phyloP scores from a whole-genome alignment of 53 echinoderm and acorn worm species.

The Pentamera pediparva region DNA sequence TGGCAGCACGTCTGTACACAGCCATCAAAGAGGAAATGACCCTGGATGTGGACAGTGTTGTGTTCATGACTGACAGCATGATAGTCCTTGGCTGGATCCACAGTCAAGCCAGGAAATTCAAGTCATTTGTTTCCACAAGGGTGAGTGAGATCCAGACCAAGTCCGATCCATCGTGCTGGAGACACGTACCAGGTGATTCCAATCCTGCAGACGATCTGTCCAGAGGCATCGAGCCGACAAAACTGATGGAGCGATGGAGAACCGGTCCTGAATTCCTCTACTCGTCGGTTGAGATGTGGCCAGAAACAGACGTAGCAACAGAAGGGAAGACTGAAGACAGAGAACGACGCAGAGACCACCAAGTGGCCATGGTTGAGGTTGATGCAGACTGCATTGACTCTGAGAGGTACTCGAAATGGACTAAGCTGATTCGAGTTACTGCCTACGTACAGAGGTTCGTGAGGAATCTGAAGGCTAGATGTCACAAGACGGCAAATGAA shows the following conservation, averaged over 20 bases:
- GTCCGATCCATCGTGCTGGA: slow-evolving; percentile 39
- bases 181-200: slow-evolving; percentile 48
- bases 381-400: slow-evolving; percentile 7
- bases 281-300: slow-evolving; percentile 34
- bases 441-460: slow-evolving; percentile 43
- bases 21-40: slow-evolving; percentile 20
- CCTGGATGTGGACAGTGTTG: slow-evolving; percentile 3
- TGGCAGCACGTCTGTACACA: slow-evolving; percentile 19
- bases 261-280: slow-evolving; percentile 40
- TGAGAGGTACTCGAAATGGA: slow-evolving; percentile 33
- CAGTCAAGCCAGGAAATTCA: slow-evolving; percentile 36
- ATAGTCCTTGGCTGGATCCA: slow-evolving; percentile 41
- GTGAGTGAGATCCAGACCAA: slow-evolving; percentile 36
- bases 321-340: slow-evolving; percentile 7
- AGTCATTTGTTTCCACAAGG: slow-evolving; percentile 26
- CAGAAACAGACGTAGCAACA: not conserved
- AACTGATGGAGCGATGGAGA: slow-evolving; percentile 27
- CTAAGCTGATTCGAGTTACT: slow-evolving; percentile 38
- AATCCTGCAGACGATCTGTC: slow-evolving; percentile 47
- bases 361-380: not conserved
- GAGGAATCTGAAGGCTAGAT: not conserved
- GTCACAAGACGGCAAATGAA: not conserved
- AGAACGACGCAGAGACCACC: not conserved
- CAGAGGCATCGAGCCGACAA: not conserved
- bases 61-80: slow-evolving; percentile 56